Evolutionary conservation across 2,113 vertebrate species (phyloP), one percentile per base, ranked within the genome.

Genomic region (Blennius ocellaris): DNA sequence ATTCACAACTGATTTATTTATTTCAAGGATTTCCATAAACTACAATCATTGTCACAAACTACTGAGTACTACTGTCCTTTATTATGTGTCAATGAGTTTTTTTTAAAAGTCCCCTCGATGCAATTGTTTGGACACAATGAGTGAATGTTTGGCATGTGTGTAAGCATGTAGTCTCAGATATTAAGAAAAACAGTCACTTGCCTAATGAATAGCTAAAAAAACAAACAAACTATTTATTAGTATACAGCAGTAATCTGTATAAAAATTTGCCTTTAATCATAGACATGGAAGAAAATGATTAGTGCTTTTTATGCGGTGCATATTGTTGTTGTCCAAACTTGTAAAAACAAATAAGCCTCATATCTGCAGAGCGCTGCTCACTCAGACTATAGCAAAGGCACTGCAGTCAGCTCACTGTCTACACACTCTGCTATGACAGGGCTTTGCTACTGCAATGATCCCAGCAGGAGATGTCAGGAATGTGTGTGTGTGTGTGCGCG

Each of bases 341-440:
- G 51, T 63, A 54, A 52, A 55, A 73, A 16, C 17, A 50, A 52
- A 45, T 40, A 39, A 14, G 21, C 11, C n/a, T 7, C 8, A 6
- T 30, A 50, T 76, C 43, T 36, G 44, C 67, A 36, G 12, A 64
- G 51, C 16, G 56, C 17, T 37, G 45, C 54, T 71, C 71, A 68
- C 76, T 81, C 64, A 62, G 30, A 53, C 69, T 69, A 43, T 65
- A 21, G 37, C 80, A 72, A 76, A 78, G 87, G 40, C 64, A 62
- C 69, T 73, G 69, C 69, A 78, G 76, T 85, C 72, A 67, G 69
- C 66, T 75, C 36, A 3, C 75, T 85, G 71, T 84, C 74, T 64
- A 15, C 36, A 69, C 47, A 51, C 17, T 36, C 39, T 70, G 76
- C 69, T 67, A 62, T 83, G 81, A 74, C 60, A 52, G 60, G 16